These are phyloP conservation scores for Aurelia coerulea DNA, from an alignment of 30 jellyfish, hydroid and myxozoan genomes.

Conservation along the genomic window DNA sequence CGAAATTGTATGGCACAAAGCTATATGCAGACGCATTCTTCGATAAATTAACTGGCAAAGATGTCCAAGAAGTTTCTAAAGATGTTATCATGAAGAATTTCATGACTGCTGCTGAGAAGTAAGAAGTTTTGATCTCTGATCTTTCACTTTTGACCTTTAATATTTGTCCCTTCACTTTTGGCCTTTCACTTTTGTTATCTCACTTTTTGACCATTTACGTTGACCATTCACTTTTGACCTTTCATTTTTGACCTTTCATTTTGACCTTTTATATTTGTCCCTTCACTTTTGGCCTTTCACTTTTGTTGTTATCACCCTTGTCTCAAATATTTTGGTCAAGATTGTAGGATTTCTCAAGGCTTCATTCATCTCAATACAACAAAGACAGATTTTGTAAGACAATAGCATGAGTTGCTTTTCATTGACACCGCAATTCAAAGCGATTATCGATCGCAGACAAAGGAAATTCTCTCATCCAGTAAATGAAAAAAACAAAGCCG, in stretches of 20 bases:
- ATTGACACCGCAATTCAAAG: too few relatives aligned
- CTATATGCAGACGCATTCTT: conserved; percentile 19
- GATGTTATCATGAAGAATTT: conserved; percentile 40
- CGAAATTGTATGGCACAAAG: conserved; percentile 52
- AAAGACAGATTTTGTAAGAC: neutral
- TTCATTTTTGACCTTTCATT: neutral
- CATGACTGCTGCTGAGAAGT: conserved; percentile 24
- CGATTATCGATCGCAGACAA: too few relatives aligned
- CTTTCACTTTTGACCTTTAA: neutral
- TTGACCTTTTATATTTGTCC: neutral
- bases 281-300: too few relatives aligned
- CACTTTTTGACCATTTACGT: neutral
- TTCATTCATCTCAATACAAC: too few relatives aligned
- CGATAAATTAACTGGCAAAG: conserved; percentile 25
- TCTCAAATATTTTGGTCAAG: too few relatives aligned
- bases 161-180: neutral
- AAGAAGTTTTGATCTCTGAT: neutral
- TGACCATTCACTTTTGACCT: neutral
- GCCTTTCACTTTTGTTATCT: too few relatives aligned
- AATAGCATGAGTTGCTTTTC: too few relatives aligned
- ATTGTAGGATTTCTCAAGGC: too few relatives aligned
- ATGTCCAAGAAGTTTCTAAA: conserved; percentile 10
- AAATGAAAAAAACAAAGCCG: too few relatives aligned
- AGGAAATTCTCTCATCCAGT: too few relatives aligned
- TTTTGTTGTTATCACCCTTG: too few relatives aligned